Percentiles rank a stretch among this genome's conserved stretches.
These are phyloP conservation scores for Lasioglossum vierecki DNA, from an alignment of 2,888 invertebrate genomes.

Conservation along the genomic window DNA sequence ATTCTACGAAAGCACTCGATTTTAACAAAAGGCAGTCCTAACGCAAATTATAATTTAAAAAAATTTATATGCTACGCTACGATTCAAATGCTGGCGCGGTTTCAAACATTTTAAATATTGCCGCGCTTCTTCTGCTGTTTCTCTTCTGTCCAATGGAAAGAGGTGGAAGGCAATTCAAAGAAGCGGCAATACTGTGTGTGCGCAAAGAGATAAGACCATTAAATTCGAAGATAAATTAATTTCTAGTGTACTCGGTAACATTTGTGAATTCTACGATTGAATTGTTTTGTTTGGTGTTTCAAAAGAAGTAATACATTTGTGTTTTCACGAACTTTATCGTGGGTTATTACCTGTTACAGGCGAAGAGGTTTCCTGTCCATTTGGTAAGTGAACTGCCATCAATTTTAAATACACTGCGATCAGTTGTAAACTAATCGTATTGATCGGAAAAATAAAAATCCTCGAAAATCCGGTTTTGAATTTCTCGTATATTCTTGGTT, in stretches of 20 bases:
- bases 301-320: neutral
- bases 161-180: neutral
- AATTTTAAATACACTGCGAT: slow-evolving; percentile 9
- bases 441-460: neutral
- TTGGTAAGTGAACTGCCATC: neutral
- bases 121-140: neutral
- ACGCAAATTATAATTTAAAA: neutral
- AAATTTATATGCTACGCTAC: neutral
- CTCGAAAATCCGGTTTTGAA: neutral
- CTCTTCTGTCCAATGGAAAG: neutral
- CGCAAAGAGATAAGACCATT: neutral
- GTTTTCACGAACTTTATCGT: neutral
- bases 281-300: neutral
- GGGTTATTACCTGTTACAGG: neutral
- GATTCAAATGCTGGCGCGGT: neutral
- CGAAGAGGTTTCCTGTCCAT: neutral
- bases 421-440: slow-evolving; percentile 1
- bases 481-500: neutral
- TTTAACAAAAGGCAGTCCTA: neutral
- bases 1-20: neutral
- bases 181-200: neutral
- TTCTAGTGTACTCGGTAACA: neutral
- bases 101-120: neutral
- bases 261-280: neutral
- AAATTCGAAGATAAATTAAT: neutral